Base-by-base conservation (phyloP, 2,113 vertebrate species). In the Lepisosteus oculatus region DNA sequence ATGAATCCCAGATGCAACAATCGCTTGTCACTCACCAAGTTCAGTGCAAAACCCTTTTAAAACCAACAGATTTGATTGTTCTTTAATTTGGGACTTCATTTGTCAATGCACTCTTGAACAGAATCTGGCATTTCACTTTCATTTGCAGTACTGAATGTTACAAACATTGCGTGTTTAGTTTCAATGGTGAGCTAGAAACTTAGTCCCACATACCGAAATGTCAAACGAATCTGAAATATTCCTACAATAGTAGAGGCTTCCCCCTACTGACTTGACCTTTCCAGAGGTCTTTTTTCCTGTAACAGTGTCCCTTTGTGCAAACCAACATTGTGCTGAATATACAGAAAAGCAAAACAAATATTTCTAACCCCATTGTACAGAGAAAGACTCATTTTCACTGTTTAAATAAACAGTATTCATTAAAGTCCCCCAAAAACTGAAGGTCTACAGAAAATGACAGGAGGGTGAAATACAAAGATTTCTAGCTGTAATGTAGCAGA, bases 241-340 rank as follows among this genome's bases (percentile, higher is more conserved):
- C 56, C 51, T 29, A 44, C 17, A 55, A 7, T 15, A 41, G 66
- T 51, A 47, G 17, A 17, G 51, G 66, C 15, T 68, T 68, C 66
- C 66, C 43, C n/a, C 8, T 44, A 72, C 64, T 72, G 47, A 55
- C n/a, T 68, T 61, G 64, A 67, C 64, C 56, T 47, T 15, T 59
- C 54, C 55, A 51, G 43, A 72, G 73, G n/a, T 9, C 17, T 54
- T 55, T 55, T 41, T 77, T 68, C 69, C 76, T 55, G 74, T 69
- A 76, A 74, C 56, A 65, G 77, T 70, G 66, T 54, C 72, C 75
- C 78, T 76, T 61, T 57, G 54, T 63, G 55, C 59, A 70, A 70
- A 65, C 55, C 65, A 61, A 66, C 68, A 56, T 14, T 11, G 55
- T 67, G 47, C 13, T 9, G 44, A 44, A 66, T 17, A 64, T 66